Base-by-base conservation (phyloP, 2,888 invertebrate genomes). In the Lomographa bimaculata region DNA sequence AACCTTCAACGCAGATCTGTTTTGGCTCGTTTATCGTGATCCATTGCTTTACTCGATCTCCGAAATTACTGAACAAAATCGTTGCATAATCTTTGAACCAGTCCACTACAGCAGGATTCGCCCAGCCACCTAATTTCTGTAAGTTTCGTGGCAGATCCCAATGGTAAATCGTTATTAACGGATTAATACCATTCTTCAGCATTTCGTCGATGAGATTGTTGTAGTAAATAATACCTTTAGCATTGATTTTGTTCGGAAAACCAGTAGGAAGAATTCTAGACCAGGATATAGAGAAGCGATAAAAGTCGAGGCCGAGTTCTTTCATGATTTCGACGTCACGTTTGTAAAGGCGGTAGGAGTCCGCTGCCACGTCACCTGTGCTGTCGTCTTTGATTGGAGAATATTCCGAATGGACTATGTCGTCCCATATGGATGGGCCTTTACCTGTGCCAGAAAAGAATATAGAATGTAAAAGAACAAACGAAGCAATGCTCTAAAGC, bases 211-310 rank as follows among this genome's bases (percentile, higher is more conserved):
- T 91, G 0, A 94, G 64, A 8, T 89, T 76, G 48, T 91, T 91
- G 71, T 95, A 95, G 66, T 93, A 93, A 2, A 86, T 62, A 0
- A 94, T 64, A 2, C 93, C 94, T 0, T 77, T 75, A 34, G 79
- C 60, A 62, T 92, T 94, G 7, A 93, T 60, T 32, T 73, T 64
- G 41, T 90, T 74, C 0, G 74, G 30, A 29, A 83, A 81, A 0
- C 92, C 93, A 21, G 83, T 85, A 0, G 94, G 93, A n/a, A 94
- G 65, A 4, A 94, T 80, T 34, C 94, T 78, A 0, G 92, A 55
- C 94, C 94, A 94, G 0, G 93, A 90, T 20, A 92, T 68, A 1
- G 92, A 92, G 66, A 92, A 92, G 19, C 90, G 71, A 56, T 92
- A 92, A 57, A 89, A 90, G 41, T 91, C 64, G 0, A 91, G 61